Base-by-base conservation (phyloP, 2,888 invertebrate species). In the Nebria salina region DNA sequence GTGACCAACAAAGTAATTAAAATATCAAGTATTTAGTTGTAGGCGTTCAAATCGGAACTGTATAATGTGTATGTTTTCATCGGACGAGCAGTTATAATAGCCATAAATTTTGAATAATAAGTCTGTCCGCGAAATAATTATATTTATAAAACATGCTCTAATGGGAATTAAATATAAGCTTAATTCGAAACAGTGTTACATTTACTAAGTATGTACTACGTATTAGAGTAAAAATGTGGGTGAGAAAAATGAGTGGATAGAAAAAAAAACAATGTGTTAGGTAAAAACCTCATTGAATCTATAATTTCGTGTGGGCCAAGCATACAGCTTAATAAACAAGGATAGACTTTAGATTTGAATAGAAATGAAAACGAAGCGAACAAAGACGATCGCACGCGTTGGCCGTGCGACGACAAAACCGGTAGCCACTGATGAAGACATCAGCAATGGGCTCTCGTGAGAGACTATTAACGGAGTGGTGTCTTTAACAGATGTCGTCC, bases 341-440 rank as follows among this genome's bases (percentile, higher is more conserved):
- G 70, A 70, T 70, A 25, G 70, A 26, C 26, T 11, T 26, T 25
- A 70, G 4, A 65, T 15, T n/a, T 65, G 15, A 13, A 65, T 65
- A n/a, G 66, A 7, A 66, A 7, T 13, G 66, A 25, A 66, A 66
- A n/a, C 25, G 66, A 66, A 66, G 66, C 66, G n/a, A 66, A 66
- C 15, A 66, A 15, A 66, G 7, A n/a, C 66, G 13, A 25, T 1
- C 4, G 66, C 15, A 13, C 7, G 70, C 70, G 70, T 34, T 25
- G 25, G 25, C 26, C 9, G 11, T 26, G 70, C 25, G 25, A 34
- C 11, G 70, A 70, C 70, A 64, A 73, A 77, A 85, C 85, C 87
- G 85, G 87, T 87, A 88, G 87, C 84, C 20, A 42, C 70, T 82
- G 85, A 87, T 85, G 86, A 86, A 87, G 87, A 87, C 87, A 86